phyloP scores from a whole-genome alignment of 2,888 invertebrate genomes.

The Malthinus seriepunctatus region DNA sequence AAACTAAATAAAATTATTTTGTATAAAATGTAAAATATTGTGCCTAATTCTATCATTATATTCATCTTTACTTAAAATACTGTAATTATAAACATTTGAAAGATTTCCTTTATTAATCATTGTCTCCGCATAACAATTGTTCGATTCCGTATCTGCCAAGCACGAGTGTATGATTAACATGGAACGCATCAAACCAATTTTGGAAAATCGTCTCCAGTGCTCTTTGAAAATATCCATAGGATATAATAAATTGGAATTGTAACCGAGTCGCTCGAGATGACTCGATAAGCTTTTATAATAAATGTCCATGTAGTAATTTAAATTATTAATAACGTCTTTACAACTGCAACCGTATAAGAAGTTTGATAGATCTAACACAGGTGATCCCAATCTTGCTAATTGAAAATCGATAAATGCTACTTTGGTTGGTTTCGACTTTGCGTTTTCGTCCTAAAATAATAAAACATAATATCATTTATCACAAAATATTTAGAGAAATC shows the following conservation, averaged over 20 bases:
- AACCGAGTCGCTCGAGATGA: conserved; percentile 36
- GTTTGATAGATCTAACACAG: conserved; percentile 46
- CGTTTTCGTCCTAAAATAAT: conserved; percentile 20
- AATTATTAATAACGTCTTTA: conserved; percentile 39
- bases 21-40: conserved; percentile 12
- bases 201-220: conserved; percentile 37
- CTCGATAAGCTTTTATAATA: conserved; percentile 44
- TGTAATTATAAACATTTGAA: conserved; percentile 7
- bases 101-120: too few relatives aligned
- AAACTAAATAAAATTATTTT: conserved; percentile 10
- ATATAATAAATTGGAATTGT: conserved; percentile 39
- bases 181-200: conserved; percentile 33
- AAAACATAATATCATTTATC: not conserved
- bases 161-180: conserved; percentile 31
- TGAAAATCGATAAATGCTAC: conserved; percentile 42
- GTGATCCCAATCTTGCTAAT: conserved; percentile 33
- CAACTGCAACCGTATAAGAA: conserved; percentile 44
- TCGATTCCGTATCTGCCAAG: conserved; percentile 5
- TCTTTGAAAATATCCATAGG: conserved; percentile 38
- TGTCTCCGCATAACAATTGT: too few relatives aligned
- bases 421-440: conserved; percentile 26
- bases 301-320: conserved; percentile 40
- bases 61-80: not conserved
- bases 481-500: not conserved
- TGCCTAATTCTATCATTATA: conserved; percentile 11